These are phyloP conservation scores for Amblyornis subalaris DNA, from an alignment of 2,113 vertebrate genomes.

Conservation along the genomic window DNA sequence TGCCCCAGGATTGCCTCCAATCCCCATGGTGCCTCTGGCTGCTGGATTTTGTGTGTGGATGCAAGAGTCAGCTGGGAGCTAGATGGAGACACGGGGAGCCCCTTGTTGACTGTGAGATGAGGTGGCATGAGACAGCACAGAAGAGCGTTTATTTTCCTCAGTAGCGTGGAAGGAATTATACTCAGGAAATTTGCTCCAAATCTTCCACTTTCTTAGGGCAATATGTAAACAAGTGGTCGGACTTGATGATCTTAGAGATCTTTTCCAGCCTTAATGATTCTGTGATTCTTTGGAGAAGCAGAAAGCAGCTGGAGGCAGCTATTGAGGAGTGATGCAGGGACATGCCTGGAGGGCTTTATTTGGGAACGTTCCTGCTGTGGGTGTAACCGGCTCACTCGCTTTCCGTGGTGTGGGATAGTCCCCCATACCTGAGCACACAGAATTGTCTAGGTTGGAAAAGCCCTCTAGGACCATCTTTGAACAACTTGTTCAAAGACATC, in stretches of 20 bases:
- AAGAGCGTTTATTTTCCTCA: neutral
- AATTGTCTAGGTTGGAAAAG: neutral
- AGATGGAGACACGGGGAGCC: neutral
- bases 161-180: neutral
- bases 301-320: neutral
- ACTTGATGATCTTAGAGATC: neutral
- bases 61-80: neutral
- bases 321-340: rapidly evolving
- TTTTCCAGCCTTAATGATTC: neutral
- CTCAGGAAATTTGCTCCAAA: neutral
- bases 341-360: neutral
- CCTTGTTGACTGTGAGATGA: neutral
- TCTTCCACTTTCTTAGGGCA: neutral
- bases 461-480: too few species aligned
- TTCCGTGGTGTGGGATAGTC: rapidly evolving
- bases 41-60: neutral
- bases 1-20: neutral
- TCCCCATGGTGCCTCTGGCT: rapidly evolving
- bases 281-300: neutral
- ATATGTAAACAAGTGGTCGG: neutral
- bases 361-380: neutral
- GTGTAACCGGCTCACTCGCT: neutral
- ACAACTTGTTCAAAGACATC: too few species aligned
- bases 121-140: neutral
- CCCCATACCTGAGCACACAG: rapidly evolving